Base-by-base conservation (phyloP, 2,113 vertebrate genomes). In the Otocyon megalotis region DNA sequence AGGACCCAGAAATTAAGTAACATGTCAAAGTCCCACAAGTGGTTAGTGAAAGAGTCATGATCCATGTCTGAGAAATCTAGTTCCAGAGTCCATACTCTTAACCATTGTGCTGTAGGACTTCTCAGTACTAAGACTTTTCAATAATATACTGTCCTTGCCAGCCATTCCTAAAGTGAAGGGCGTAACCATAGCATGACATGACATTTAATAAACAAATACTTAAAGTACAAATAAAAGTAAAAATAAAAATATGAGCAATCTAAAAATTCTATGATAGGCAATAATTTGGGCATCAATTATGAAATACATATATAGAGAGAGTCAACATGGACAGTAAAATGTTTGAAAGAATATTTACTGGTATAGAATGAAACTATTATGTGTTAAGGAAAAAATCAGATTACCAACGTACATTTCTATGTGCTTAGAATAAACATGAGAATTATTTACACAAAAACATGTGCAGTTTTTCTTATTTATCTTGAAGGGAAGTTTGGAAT, bases 381-480 rank as follows among this genome's bases (percentile, higher is more conserved):
- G 37, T n/a, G 7, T 30, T 69, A 65, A 81, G 26, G 50, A 76
- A 91, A 81, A 88, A 92, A 85, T 77, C n/a, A 94, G 48, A 86
- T 97, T 63, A 56, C 17, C 58, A 93, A 76, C 32, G 26, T 93
- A 58, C 5, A 71, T 8, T 7, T 67, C 22, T 35, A 15, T 76
- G 2, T 94, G 30, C 37, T 35, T 2, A 74, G 26, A 62, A 76
- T 48, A 94, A 97, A 88, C 17, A 88, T 2, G 58, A 20, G 9
- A 37, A 91, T 79, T 26, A 74, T 81, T 92, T 88, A 88, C 32
- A 63, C 26, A 62, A 74, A 97, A 93, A 84, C 76, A 82, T 83
- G 95, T 93, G 77, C 1, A 37, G 8, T 88, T 76, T 76, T 48
- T 83, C 69, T 74, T 90, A 37, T 12, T 96, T 83, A 81, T 86